Evolutionary conservation across 2,888 invertebrate species (phyloP).

Genomic region (Nomada ferruginata): DNA sequence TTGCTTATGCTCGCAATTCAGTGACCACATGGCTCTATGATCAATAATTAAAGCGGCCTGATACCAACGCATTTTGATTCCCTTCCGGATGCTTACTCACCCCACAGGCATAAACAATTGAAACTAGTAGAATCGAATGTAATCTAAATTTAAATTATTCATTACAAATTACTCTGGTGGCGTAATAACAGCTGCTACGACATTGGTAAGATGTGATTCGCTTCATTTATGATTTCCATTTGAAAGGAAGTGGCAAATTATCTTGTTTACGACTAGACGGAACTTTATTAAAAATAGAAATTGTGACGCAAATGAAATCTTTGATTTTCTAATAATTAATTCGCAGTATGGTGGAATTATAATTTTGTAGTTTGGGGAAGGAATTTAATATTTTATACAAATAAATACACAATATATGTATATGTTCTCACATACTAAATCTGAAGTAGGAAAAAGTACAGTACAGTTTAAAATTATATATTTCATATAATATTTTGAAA

Average conservation of each 20-base stretch:
- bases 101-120: constrained; percentile 68
- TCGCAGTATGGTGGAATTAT: too few species aligned
- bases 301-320: too few species aligned
- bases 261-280: too few species aligned
- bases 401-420: too few species aligned
- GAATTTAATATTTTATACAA: too few species aligned
- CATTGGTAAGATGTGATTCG: constrained; percentile 41
- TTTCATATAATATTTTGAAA: too few species aligned
- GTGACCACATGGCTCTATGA: constrained; percentile 16
- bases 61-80: constrained; percentile 67
- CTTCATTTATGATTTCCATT: background rate
- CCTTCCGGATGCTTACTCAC: constrained; percentile 49
- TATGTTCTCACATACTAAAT: too few species aligned
- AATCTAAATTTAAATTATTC: constrained; percentile 73
- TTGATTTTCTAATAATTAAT: too few species aligned
- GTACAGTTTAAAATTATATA: too few species aligned
- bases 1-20: constrained; percentile 31
- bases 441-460: too few species aligned
- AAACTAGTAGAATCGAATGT: constrained; percentile 63
- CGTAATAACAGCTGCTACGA: constrained; percentile 65
- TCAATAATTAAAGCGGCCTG: constrained; percentile 57
- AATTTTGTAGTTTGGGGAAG: too few species aligned
- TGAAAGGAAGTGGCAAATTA: background rate
- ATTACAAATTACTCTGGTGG: constrained; percentile 64
- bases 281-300: background rate